Evolutionary conservation across 2,113 vertebrate species (phyloP).

Genomic region (Vidua macroura): DNA sequence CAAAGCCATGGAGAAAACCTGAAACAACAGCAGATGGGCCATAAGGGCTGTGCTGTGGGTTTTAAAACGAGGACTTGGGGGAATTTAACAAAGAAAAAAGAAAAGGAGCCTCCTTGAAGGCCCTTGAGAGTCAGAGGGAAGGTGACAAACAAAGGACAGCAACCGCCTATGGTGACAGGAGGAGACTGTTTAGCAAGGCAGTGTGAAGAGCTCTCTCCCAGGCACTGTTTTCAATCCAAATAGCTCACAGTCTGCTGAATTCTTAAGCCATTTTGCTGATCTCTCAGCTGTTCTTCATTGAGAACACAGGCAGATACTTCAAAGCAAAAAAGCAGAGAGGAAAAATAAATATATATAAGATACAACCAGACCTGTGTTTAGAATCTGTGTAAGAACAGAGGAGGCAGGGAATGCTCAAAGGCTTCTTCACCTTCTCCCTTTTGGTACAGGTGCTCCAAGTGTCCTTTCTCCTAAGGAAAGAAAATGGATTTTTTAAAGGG

Average conservation of each 20-base stretch:
- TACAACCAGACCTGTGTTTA: neutral
- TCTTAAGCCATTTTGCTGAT: conserved; percentile 9
- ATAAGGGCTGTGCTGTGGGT: neutral
- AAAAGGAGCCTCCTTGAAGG: neutral
- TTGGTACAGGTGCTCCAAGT: neutral
- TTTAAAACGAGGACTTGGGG: neutral
- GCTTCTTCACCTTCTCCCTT: neutral
- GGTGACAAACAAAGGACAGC: conserved; percentile 48
- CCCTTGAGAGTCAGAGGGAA: conserved; percentile 27
- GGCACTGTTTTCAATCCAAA: conserved; percentile 52
- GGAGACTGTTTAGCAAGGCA: conserved; percentile 11
- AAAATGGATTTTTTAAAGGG: neutral
- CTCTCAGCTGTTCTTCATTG: conserved; percentile 34
- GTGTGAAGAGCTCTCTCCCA: conserved; percentile 23
- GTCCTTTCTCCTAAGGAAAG: neutral
- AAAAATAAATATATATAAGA: neutral
- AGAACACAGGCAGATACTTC: neutral
- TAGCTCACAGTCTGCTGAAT: conserved; percentile 1
- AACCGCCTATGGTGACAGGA: neutral
- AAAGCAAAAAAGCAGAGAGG: neutral
- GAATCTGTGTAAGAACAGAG: neutral
- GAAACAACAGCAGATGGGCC: neutral
- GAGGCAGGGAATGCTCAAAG: neutral
- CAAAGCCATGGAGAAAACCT: neutral
- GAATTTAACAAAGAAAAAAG: neutral